Percentiles rank a stretch among this genome's conserved stretches.
Evolutionary conservation across 2,113 vertebrate species (phyloP).

Genomic region (Pseudonaja textilis): DNA sequence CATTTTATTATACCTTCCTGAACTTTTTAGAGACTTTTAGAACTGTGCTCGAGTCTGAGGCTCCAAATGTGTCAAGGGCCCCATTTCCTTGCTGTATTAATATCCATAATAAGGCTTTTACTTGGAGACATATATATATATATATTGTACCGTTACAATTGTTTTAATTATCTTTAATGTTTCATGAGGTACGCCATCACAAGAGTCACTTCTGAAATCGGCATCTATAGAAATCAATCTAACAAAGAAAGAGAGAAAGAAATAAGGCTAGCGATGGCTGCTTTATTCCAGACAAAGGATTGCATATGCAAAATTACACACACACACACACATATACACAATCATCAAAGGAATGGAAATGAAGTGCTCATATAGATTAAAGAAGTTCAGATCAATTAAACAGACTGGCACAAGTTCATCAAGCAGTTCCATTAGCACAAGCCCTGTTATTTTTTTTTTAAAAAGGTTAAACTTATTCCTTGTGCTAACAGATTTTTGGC

Average conservation of each 20-base stretch:
- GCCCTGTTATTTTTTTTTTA: neutral
- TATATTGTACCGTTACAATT: too few relatives aligned
- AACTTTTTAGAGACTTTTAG: neutral
- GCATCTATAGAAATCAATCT: neutral
- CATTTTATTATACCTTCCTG: neutral
- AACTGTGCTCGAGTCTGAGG: neutral
- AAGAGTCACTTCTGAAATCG: neutral
- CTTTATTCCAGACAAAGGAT: neutral
- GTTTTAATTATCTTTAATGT: neutral
- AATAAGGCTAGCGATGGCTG: neutral
- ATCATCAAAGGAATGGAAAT: neutral
- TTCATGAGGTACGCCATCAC: neutral
- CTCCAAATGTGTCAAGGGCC: neutral
- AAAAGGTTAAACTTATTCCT: neutral
- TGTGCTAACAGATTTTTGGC: neutral
- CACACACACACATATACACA: neutral
- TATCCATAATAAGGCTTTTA: neutral
- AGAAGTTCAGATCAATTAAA: slow-evolving; percentile 14
- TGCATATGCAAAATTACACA: neutral
- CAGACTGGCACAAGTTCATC: neutral
- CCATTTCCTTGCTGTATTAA: neutral
- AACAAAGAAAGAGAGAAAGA: neutral
- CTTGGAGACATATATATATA: neutral
- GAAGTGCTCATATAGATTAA: neutral
- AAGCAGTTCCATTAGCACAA: neutral